These are phyloP conservation scores for Platygyra sinensis DNA, from an alignment of 64 coral and sea anemone species.

Conservation along the genomic window DNA sequence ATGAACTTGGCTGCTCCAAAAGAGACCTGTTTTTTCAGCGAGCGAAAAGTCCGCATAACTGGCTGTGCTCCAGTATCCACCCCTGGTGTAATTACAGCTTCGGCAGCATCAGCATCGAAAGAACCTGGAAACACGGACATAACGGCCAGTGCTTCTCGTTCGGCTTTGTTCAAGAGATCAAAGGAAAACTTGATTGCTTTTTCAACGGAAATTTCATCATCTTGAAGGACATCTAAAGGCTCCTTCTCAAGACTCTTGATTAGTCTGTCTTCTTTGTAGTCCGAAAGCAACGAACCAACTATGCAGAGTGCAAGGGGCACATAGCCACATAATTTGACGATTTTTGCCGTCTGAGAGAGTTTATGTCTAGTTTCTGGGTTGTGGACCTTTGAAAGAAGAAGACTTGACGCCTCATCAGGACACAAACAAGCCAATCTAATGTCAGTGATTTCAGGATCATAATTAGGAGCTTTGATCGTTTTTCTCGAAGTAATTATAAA, in stretches of 20 bases:
- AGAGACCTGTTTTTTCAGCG: conserved; percentile 47
- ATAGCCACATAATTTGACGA: conserved; percentile 47
- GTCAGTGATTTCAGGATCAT: not conserved
- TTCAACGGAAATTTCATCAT: conserved; percentile 6
- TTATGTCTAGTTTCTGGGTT: not conserved
- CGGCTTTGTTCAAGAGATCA: not conserved
- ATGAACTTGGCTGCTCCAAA: conserved; percentile 18
- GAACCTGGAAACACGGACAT: conserved; percentile 56
- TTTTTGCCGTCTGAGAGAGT: not conserved
- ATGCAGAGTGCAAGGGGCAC: conserved; percentile 69
- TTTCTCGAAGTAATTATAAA: conserved; percentile 67
- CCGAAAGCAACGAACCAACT: conserved; percentile 30
- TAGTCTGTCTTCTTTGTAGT: conserved; percentile 5
- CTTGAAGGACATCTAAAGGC: conserved; percentile 31
- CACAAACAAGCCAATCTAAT: not conserved
- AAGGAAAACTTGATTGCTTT: conserved; percentile 56
- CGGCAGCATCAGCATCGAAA: conserved; percentile 35
- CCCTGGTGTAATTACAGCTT: not conserved
- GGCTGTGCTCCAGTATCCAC: not conserved
- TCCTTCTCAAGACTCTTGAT: conserved; percentile 17
- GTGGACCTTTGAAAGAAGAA: conserved; percentile 15
- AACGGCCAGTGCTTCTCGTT: conserved; percentile 14
- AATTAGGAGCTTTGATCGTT: not conserved
- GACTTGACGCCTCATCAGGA: not conserved
- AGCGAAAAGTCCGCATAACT: not conserved